Evolutionary conservation across 1,140 invertebrate genomes (phyloP).

Genomic region (Melipona quadrifasciata): DNA sequence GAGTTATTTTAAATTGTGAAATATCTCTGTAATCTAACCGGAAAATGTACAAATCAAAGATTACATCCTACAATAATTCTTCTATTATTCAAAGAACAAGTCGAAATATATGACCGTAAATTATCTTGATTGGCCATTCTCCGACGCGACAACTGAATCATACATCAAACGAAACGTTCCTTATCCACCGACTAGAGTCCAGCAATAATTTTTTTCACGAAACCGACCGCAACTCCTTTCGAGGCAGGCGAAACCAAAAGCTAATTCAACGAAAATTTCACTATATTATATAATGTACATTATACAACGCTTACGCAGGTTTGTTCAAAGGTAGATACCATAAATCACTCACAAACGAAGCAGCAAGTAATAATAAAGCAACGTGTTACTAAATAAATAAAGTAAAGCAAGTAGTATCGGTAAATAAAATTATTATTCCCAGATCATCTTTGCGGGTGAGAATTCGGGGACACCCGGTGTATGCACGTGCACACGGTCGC

Average conservation of each 20-base stretch:
- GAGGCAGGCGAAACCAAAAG: background rate
- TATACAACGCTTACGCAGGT: too few species aligned
- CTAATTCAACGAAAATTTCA: background rate
- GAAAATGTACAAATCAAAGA: background rate
- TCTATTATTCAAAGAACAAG: background rate
- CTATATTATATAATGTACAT: too few species aligned
- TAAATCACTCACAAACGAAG: too few species aligned
- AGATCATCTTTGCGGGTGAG: too few species aligned
- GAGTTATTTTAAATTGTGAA: background rate
- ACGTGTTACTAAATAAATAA: too few species aligned
- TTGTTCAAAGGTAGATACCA: too few species aligned
- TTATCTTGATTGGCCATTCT: background rate
- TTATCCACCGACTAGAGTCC: background rate
- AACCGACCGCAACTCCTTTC: background rate
- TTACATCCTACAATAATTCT: background rate
- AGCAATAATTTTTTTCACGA: background rate
- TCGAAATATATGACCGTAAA: background rate
- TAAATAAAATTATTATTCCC: too few species aligned
- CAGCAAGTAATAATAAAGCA: too few species aligned
- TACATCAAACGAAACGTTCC: background rate
- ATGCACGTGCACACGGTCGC: slow-evolving; percentile 55
- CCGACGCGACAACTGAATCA: background rate
- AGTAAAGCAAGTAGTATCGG: too few species aligned
- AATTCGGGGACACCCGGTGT: slow-evolving; percentile 54
- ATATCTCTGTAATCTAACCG: background rate